These are phyloP conservation scores for Rhabdomys pumilio DNA, from an alignment of 2,797 vertebrate genomes.

Conservation along the genomic window DNA sequence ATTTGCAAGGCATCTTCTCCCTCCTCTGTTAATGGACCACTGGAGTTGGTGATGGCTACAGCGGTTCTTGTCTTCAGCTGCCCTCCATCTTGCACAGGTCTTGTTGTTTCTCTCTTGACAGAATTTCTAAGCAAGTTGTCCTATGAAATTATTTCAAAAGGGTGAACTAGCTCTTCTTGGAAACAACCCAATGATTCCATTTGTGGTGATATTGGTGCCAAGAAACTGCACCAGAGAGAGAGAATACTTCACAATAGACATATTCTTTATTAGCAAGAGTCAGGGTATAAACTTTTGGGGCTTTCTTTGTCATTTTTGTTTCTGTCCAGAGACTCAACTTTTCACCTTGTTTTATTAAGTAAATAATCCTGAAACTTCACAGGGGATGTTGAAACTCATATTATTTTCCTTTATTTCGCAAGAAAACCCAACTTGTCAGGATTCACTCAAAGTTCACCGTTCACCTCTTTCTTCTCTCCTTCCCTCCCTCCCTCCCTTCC, in stretches of 20 bases:
- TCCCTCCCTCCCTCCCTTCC: neutral
- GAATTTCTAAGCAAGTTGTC: constrained; percentile 49
- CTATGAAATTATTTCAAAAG: constrained; percentile 8
- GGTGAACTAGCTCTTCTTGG: constrained; percentile 5
- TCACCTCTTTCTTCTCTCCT: neutral
- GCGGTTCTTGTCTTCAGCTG: constrained; percentile 4
- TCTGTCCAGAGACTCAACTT: constrained; percentile 21
- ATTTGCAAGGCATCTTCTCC: neutral
- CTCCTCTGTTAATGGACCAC: neutral
- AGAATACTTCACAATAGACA: neutral
- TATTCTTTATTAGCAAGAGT: neutral
- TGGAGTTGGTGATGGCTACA: neutral
- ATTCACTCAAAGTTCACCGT: neutral
- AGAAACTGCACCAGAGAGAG: neutral
- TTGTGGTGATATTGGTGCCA: neutral
- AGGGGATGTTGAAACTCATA: neutral
- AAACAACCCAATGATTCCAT: neutral
- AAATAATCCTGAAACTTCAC: neutral
- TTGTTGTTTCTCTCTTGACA: constrained; percentile 4
- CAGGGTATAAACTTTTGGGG: neutral
- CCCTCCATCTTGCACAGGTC: neutral
- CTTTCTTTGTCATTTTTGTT: constrained; percentile 7
- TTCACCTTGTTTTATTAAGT: constrained; percentile 19
- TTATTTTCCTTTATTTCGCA: constrained; percentile 42
- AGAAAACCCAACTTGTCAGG: constrained; percentile 5